Conservation (phyloP, 1,140 invertebrate genomes). For the Sitophilus oryzae region DNA sequence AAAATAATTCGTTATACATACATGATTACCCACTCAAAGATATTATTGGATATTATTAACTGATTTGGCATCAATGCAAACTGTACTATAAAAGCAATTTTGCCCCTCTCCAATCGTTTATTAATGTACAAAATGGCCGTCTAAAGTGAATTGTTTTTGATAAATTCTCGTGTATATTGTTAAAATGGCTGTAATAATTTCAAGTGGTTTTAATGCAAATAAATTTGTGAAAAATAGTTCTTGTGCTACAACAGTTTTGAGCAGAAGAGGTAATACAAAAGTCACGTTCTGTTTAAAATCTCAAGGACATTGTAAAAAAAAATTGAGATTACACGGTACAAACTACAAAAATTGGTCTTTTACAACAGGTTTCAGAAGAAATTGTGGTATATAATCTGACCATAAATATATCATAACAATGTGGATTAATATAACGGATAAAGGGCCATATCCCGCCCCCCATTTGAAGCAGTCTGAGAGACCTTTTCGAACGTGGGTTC, state of each 20-base stretch:
- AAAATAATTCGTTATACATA: too few relatives aligned
- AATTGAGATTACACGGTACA: too few relatives aligned
- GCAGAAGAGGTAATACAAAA: neutral
- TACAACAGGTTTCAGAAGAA: neutral
- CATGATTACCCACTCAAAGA: too few relatives aligned
- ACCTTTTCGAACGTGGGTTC: conserved; percentile 2
- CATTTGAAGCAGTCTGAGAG: neutral
- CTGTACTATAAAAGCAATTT: neutral
- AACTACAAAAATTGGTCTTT: conserved; percentile 10
- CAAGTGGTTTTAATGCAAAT: too few relatives aligned
- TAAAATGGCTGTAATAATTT: neutral
- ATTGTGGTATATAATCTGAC: conserved; percentile 8
- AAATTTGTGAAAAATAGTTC: too few relatives aligned
- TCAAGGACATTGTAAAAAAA: neutral
- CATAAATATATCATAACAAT: conserved; percentile 4
- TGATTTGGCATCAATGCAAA: neutral
- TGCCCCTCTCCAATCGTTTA: neutral
- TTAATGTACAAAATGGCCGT: neutral
- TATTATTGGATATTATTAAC: too few relatives aligned
- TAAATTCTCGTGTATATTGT: too few relatives aligned
- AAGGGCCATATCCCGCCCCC: neutral
- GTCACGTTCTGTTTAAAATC: neutral
- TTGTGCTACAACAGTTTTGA: neutral
- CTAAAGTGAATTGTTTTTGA: neutral
- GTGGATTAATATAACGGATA: conserved; percentile 9